Percentiles rank a stretch among this genome's conserved stretches.
phyloP scores from a whole-genome alignment of 1,140 invertebrate genomes.

The Platorchestia sp. region DNA sequence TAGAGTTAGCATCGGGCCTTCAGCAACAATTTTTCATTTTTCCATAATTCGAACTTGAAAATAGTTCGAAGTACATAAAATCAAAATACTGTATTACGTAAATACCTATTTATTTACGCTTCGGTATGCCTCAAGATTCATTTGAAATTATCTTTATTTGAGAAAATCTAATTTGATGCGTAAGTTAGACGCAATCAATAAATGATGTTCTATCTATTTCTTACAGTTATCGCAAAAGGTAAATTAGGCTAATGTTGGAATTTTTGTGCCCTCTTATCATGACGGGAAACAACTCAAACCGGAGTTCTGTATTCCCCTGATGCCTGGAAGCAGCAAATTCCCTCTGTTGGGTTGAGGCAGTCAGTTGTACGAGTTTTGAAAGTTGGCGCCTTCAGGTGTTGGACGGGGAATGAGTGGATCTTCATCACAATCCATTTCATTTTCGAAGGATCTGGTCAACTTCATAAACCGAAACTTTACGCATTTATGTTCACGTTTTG shows the following conservation, averaged over 20 bases:
- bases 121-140: not conserved
- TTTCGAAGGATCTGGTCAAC: not conserved
- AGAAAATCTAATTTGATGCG: not conserved
- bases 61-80: not conserved
- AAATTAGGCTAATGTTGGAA: not conserved
- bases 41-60: not conserved
- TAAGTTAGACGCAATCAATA: not conserved
- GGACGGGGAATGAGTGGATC: not conserved
- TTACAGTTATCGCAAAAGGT: not conserved
- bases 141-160: not conserved
- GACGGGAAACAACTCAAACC: not conserved
- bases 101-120: not conserved
- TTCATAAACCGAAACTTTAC: not conserved
- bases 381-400: not conserved
- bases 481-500: not conserved
- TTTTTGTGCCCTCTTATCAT: not conserved
- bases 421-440: not conserved
- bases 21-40: not conserved
- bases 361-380: not conserved
- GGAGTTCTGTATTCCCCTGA: not conserved
- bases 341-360: not conserved
- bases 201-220: not conserved
- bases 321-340: not conserved
- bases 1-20: not conserved
- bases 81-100: not conserved